Conservation (phyloP, 2,888 invertebrate species). For the Polydesmus complanatus region DNA sequence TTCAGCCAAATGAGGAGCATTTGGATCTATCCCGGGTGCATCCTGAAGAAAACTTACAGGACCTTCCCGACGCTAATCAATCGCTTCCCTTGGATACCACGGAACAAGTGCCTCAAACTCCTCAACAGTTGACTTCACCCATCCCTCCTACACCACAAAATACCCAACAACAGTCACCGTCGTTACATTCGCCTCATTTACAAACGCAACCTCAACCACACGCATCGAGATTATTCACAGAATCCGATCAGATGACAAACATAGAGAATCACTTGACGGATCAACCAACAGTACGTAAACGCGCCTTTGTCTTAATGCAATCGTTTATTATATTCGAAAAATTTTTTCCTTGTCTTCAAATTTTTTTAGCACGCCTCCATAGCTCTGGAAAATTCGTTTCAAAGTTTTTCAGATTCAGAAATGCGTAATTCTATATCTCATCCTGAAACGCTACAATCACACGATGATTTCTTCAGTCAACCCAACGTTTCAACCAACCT, state of each 20-base stretch:
- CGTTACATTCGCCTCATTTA: not conserved
- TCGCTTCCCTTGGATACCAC: not conserved
- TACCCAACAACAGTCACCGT: not conserved
- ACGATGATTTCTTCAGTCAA: conserved; percentile 11
- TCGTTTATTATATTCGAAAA: not conserved
- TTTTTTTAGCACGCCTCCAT: not conserved
- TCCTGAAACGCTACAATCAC: not conserved
- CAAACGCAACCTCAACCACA: not conserved
- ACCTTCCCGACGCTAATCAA: conserved; percentile 4
- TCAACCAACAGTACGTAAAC: not conserved
- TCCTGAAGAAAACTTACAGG: conserved; percentile 4
- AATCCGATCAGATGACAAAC: not conserved
- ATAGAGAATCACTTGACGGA: not conserved
- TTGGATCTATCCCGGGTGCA: conserved; percentile 6
- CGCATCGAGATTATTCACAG: not conserved
- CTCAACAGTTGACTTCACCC: not conserved
- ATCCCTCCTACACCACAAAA: not conserved
- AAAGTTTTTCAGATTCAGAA: not conserved
- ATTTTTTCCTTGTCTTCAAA: no score
- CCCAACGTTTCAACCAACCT: not conserved
- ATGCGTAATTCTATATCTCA: not conserved
- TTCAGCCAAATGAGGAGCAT: not conserved
- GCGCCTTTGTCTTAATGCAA: not conserved
- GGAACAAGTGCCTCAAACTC: not conserved
- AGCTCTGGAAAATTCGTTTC: not conserved